phyloP scores from a whole-genome alignment of 2,113 vertebrate genomes.

The Geococcyx californianus region DNA sequence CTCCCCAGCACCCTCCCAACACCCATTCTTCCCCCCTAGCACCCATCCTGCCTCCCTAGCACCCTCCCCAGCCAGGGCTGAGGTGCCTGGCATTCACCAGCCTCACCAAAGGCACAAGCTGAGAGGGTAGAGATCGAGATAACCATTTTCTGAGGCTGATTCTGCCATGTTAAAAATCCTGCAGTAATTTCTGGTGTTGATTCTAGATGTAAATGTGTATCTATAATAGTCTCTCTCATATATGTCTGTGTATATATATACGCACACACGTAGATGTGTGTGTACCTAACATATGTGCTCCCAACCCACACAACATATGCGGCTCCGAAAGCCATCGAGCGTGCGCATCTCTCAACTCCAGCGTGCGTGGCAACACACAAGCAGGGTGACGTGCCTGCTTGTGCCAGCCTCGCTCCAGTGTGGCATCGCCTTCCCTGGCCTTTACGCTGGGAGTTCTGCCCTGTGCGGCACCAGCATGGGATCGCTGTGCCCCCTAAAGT shows the following conservation, averaged over 20 bases:
- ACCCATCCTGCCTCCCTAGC: background rate
- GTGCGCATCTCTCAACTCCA: fast-evolving
- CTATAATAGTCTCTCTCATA: conserved; percentile 41
- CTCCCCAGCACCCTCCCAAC: background rate
- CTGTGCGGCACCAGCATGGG: fast-evolving
- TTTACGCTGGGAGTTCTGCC: background rate
- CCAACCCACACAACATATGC: conserved; percentile 56
- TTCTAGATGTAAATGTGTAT: conserved; percentile 28
- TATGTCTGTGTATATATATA: conserved; percentile 57
- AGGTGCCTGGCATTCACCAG: fast-evolving
- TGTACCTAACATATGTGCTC: conserved; percentile 56
- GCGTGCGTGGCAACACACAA: background rate
- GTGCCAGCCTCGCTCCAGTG: fast-evolving
- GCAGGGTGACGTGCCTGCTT: fast-evolving
- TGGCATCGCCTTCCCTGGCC: background rate
- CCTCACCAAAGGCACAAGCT: background rate
- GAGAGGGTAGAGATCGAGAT: background rate
- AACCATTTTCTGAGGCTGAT: background rate
- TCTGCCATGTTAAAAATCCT: background rate
- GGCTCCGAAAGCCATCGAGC: background rate
- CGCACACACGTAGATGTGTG: conserved; percentile 21
- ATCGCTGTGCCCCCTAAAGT: fast-evolving
- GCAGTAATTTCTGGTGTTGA: conserved; percentile 24
- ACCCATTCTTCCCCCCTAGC: background rate
- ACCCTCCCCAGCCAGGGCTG: background rate